phyloP scores from a whole-genome alignment of 1,140 invertebrate genomes.

The Bombus balteatus region DNA sequence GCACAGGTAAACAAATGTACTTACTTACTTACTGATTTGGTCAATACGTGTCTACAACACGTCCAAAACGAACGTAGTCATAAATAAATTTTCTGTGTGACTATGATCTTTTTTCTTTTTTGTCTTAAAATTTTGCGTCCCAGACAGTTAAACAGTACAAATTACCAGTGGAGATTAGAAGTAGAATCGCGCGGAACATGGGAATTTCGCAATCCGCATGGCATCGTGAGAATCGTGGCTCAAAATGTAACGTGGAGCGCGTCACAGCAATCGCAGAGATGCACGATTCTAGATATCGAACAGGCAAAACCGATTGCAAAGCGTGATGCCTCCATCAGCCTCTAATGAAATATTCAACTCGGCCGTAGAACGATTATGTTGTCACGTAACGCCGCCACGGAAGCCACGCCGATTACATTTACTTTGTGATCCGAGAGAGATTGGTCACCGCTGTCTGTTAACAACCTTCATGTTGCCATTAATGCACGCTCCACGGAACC shows the following conservation, averaged over 20 bases:
- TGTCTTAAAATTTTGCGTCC: too few species aligned
- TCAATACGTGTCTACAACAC: too few species aligned
- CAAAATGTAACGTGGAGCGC: not conserved
- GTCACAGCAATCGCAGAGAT: slow-evolving; percentile 53
- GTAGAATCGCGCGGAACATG: not conserved
- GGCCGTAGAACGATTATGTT: slow-evolving; percentile 31
- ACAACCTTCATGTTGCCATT: not conserved
- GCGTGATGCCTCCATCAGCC: slow-evolving; percentile 30
- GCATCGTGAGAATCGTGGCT: not conserved
- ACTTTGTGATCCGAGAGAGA: slow-evolving; percentile 35
- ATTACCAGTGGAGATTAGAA: not conserved
- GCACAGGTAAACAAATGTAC: too few species aligned
- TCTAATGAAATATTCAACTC: slow-evolving; percentile 51
- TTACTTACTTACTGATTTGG: too few species aligned
- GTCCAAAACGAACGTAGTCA: too few species aligned
- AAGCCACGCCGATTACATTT: slow-evolving; percentile 54
- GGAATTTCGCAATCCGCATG: not conserved
- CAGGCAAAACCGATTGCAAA: slow-evolving; percentile 34
- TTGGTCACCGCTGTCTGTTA: slow-evolving; percentile 9
- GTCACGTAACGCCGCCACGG: slow-evolving; percentile 49
- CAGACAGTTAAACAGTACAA: not conserved
- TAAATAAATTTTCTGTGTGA: too few species aligned
- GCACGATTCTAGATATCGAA: slow-evolving; percentile 55
- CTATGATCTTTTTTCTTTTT: too few species aligned
- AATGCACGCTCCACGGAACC: not conserved